These are phyloP conservation scores for Polypterus bichir DNA, from an alignment of 2,113 vertebrate genomes.

Conservation along the genomic window DNA sequence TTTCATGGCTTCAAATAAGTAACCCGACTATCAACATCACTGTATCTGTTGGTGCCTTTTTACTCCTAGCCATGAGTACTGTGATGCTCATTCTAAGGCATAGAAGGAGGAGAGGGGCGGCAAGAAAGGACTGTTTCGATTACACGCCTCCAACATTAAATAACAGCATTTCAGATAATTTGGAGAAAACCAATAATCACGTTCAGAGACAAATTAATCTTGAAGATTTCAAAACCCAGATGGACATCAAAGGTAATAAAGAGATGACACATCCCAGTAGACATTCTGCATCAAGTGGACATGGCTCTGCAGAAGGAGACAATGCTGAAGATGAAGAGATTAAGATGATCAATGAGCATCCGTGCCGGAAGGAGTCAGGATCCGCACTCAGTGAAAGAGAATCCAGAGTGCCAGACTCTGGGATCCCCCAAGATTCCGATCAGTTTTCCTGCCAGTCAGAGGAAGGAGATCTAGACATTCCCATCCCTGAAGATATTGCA, in stretches of 20 bases:
- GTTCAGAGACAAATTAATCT: conserved; percentile 21
- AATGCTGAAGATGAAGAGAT: conserved; percentile 81
- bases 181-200: conserved; percentile 15
- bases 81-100: conserved; percentile 49
- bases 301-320: conserved; percentile 68
- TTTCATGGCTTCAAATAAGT: conserved; percentile 25
- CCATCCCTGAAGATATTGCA: conserved; percentile 19
- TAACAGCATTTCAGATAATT: conserved; percentile 17
- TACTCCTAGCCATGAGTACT: conserved; percentile 52
- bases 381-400: conserved; percentile 25
- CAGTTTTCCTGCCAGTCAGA: conserved; percentile 55
- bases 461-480: conserved; percentile 29
- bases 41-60: conserved; percentile 46
- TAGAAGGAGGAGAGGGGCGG: conserved; percentile 42
- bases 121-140: conserved; percentile 33
- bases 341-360: conserved; percentile 64
- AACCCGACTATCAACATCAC: conserved; percentile 51
- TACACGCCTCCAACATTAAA: conserved; percentile 30
- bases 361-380: conserved; percentile 37
- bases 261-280: conserved; percentile 33
- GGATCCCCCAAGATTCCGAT: conserved; percentile 56
- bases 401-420: conserved; percentile 46
- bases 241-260: conserved; percentile 37
- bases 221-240: conserved; percentile 41
- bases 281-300: conserved; percentile 60